These are phyloP conservation scores for Myripristis jacobus DNA, from an alignment of 2,797 vertebrate genomes.

Conservation along the genomic window DNA sequence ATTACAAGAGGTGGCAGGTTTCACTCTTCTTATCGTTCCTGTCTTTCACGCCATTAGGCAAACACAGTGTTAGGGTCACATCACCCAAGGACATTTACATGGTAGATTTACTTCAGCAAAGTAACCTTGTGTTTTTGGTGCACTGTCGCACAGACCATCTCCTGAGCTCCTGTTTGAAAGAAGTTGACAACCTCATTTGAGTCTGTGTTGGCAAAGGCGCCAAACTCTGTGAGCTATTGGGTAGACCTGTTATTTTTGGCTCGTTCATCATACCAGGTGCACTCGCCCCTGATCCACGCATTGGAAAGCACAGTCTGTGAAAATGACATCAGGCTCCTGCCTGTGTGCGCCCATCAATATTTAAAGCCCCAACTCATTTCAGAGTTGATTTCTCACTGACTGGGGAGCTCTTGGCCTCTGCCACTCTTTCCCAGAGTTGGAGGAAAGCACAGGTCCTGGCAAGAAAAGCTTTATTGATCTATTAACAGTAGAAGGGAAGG, in stretches of 20 bases:
- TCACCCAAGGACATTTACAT: slow-evolving; percentile 70
- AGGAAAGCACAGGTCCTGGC: slow-evolving; percentile 45
- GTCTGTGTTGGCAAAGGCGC: slow-evolving; percentile 52
- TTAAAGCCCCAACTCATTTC: slow-evolving; percentile 70
- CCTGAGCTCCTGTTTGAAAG: slow-evolving; percentile 45
- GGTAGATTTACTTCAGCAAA: slow-evolving; percentile 66
- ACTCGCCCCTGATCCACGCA: slow-evolving; percentile 52
- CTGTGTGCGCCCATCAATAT: slow-evolving; percentile 71
- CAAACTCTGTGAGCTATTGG: slow-evolving; percentile 45
- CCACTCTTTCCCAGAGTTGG: slow-evolving; percentile 22
- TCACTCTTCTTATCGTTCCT: slow-evolving; percentile 70
- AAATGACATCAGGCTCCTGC: slow-evolving; percentile 67
- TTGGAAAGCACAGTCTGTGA: slow-evolving; percentile 68
- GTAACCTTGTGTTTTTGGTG: slow-evolving; percentile 62
- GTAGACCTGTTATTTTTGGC: slow-evolving; percentile 70
- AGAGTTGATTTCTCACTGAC: slow-evolving; percentile 68
- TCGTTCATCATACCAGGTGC: slow-evolving; percentile 69
- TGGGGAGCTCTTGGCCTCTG: slow-evolving; percentile 61
- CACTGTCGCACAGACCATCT: slow-evolving; percentile 34
- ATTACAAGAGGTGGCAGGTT: slow-evolving; percentile 76
- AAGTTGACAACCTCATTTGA: slow-evolving; percentile 66
- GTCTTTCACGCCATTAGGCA: slow-evolving; percentile 75
- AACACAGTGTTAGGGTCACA: slow-evolving; percentile 60
- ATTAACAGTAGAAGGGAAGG: slow-evolving; percentile 59
- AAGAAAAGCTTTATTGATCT: slow-evolving; percentile 69